Base-by-base conservation (phyloP, 2,113 vertebrate species). In the Sminthopsis crassicaudata region DNA sequence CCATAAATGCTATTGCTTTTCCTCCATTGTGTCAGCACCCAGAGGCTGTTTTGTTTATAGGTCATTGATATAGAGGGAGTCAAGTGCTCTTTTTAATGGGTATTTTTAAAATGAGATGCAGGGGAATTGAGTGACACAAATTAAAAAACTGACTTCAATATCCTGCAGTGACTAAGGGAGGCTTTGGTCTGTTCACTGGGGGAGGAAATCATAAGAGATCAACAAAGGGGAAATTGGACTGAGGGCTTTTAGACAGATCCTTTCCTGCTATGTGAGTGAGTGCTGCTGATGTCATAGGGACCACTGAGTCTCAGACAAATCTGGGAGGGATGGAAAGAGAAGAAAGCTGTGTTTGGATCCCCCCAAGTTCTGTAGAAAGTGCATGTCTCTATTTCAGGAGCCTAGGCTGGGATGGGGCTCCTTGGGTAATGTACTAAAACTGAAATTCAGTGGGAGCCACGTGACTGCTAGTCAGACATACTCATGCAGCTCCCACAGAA, bases 401-500 rank as follows among this genome's bases (percentile, higher is more conserved):
- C 94, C 52, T 48, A 55, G n/a, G 50, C 92, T 97, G 96, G 96
- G 94, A 95, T 90, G 94, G 94, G 90, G 88, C 91, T 91, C 91
- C 95, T 27, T 95, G 92, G 60, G 94, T 95, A 96, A 96, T 94
- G 53, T 94, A 88, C 94, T 91, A 95, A 97, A 97, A 97, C 90
- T 95, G 94, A 96, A 94, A 97, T 96, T 96, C 94, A 92, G 92
- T 91, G 96, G 93, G 93, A 96, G 96, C 96, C 96, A 95, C 84
- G 90, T 42, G 67, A 23, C n/a, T 42, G 67, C 89, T 88, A 48
- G 27, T 53, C 95, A 88, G 76, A 97, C 95, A 84, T 90, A 94
- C 51, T 96, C 93, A 97, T 48, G 96, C 51, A 97, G n/a, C 95
- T 96, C 90, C 90, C 91, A 94, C 95, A 96, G 92, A 97, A 91